These are phyloP conservation scores for Diarsia rubi DNA, from an alignment of 2,888 invertebrate species.

Conservation along the genomic window DNA sequence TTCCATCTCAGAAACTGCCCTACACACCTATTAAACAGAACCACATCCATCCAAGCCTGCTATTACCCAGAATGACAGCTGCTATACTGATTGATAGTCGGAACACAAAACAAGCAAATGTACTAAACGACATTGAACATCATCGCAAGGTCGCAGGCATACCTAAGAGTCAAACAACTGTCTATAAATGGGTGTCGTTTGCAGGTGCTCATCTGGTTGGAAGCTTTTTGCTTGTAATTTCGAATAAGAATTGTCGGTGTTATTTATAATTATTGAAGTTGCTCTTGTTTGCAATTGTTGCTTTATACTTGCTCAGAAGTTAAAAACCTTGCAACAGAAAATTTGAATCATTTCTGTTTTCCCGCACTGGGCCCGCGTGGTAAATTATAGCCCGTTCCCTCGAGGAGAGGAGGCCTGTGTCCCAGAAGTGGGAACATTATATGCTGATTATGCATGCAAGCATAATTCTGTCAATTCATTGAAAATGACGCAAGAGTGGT, in stretches of 20 bases:
- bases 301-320: neutral
- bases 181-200: constrained; percentile 38
- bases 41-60: neutral
- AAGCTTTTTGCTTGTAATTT: constrained; percentile 2
- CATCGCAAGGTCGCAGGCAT: constrained; percentile 48
- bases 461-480: neutral
- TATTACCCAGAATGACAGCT: constrained; percentile 40
- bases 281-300: neutral
- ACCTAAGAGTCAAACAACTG: constrained; percentile 39
- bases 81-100: constrained; percentile 31
- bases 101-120: constrained; percentile 32
- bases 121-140: constrained; percentile 51
- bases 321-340: neutral
- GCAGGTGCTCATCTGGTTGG: constrained; percentile 50
- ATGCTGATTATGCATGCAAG: no score
- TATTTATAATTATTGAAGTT: constrained; percentile 11
- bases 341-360: neutral
- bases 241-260: constrained; percentile 13
- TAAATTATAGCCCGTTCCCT: no score
- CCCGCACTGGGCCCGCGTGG: no score
- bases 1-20: neutral
- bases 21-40: neutral
- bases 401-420: no score
- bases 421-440: no score
- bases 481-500: no score